phyloP scores from a whole-genome alignment of 2,113 vertebrate species.

The Vanacampus margaritifer region DNA sequence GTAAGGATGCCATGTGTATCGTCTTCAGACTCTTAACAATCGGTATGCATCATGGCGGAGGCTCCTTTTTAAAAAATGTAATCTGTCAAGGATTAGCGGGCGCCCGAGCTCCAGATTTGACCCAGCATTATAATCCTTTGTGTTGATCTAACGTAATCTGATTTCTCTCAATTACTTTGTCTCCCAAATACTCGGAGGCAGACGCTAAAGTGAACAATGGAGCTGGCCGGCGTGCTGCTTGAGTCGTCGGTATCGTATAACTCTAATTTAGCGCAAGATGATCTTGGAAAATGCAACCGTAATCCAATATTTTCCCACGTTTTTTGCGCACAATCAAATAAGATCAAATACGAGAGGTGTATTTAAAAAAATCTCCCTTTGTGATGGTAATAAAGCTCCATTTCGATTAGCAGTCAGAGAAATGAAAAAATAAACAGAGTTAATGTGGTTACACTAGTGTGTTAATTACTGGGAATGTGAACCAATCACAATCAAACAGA shows the following conservation, averaged over 20 bases:
- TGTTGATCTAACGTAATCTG: conserved; percentile 69
- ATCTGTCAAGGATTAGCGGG: conserved; percentile 68
- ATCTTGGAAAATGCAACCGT: conserved; percentile 8
- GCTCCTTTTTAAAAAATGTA: conserved; percentile 63
- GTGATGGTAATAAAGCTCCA: background rate
- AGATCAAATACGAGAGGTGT: background rate
- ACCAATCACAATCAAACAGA: too few species aligned
- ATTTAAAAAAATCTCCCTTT: background rate
- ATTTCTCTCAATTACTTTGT: conserved; percentile 68
- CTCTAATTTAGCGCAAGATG: background rate
- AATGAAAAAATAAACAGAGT: background rate
- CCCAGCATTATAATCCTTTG: conserved; percentile 67
- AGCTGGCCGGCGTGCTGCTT: background rate
- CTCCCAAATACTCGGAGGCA: conserved; percentile 51
- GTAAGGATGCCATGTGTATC: conserved; percentile 46
- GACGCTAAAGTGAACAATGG: conserved; percentile 50
- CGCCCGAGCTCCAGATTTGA: conserved; percentile 60
- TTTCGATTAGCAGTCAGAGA: background rate
- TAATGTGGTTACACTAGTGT: background rate
- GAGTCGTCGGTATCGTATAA: background rate
- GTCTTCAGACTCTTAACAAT: conserved; percentile 21
- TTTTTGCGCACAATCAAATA: conserved; percentile 38
- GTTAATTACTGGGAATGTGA: background rate
- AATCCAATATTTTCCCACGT: conserved; percentile 29
- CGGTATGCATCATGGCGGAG: conserved; percentile 39